Evolutionary conservation across 2,113 vertebrate species (phyloP), one percentile per base, ranked within the genome.

Genomic region (Saimiri boliviensis): DNA sequence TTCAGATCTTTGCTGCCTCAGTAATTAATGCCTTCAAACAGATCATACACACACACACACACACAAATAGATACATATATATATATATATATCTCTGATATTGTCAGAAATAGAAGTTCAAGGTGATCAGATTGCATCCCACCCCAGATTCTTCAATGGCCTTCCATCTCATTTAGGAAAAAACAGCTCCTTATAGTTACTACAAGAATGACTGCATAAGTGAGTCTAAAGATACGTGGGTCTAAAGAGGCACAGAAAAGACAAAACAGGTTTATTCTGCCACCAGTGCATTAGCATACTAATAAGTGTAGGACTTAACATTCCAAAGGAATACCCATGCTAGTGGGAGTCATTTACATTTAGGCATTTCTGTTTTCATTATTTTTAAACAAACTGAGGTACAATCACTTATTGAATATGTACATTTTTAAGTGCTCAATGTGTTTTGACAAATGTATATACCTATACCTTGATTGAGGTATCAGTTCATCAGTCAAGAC

Each of bases 101-200:
- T 52, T 47, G 19, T 86, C 58, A 63, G 77, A 87, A 93, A 87
- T 2, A 85, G n/a, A 87, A 90, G 73, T 71, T 95, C 37, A 85
- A 77, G 35, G 9, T 85, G 25, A 87, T 85, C 20, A 49, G 2
- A 93, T 90, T 49, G 70, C 32, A 83, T 85, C 30, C 42, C 40
- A 84, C 40, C 35, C 63, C 56, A 91, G 32, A 94, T 84, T 91
- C 23, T 52, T 74, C 40, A 89, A 2, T 81, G 85, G 35, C 73
- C 91, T 87, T 86, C 81, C 37, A 74, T 83, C 30, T 97, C 25
- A 82, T 27, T 91, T 77, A 93, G 77, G 86, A 89, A 49, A 88
- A 71, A 42, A 6, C 16, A 96, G 35, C 21, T 85, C 30, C 49
- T 96, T 80, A 40, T 0, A 79, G 74, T 86, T 86, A 77, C 54